Percentiles rank a stretch among this genome's conserved stretches.
phyloP scores from a whole-genome alignment of 2,888 invertebrate genomes.

The Tridacna crocea region DNA sequence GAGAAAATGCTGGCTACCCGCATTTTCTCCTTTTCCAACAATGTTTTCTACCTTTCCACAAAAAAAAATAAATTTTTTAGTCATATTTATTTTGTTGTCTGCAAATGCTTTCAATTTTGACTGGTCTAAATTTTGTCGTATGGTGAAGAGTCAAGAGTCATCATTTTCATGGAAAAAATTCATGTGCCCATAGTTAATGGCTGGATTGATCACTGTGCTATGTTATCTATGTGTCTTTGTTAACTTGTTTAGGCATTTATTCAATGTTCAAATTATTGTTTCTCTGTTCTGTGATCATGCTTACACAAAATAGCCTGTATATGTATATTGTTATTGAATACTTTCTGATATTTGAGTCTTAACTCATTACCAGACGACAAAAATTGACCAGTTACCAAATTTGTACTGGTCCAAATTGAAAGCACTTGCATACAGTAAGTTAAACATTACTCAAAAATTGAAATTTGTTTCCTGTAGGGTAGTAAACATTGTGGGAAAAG shows the following conservation, averaged over 20 bases:
- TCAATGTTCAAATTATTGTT: constrained; percentile 6
- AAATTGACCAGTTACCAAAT: too few relatives aligned
- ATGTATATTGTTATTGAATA: constrained; percentile 1
- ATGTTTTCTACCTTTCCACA: background rate
- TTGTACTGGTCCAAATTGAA: too few relatives aligned
- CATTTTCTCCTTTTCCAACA: background rate
- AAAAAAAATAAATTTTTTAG: background rate
- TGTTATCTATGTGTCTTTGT: constrained; percentile 14
- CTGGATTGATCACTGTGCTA: constrained; percentile 25
- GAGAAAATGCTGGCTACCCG: background rate
- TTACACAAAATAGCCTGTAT: constrained; percentile 1
- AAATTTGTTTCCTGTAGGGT: too few relatives aligned
- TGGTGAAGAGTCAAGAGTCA: too few relatives aligned
- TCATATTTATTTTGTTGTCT: too few relatives aligned
- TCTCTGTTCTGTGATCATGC: constrained; percentile 25
- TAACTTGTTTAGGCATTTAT: constrained; percentile 13
- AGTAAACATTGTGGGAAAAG: too few relatives aligned
- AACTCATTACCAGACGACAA: too few relatives aligned
- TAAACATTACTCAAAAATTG: too few relatives aligned
- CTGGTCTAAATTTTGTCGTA: too few relatives aligned
- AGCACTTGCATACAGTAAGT: too few relatives aligned
- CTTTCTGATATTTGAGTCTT: background rate
- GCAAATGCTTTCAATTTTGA: too few relatives aligned
- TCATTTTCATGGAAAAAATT: background rate
- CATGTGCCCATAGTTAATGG: background rate